Conservation (phyloP, 1,140 invertebrate species). For the Eriosoma lanigerum region DNA sequence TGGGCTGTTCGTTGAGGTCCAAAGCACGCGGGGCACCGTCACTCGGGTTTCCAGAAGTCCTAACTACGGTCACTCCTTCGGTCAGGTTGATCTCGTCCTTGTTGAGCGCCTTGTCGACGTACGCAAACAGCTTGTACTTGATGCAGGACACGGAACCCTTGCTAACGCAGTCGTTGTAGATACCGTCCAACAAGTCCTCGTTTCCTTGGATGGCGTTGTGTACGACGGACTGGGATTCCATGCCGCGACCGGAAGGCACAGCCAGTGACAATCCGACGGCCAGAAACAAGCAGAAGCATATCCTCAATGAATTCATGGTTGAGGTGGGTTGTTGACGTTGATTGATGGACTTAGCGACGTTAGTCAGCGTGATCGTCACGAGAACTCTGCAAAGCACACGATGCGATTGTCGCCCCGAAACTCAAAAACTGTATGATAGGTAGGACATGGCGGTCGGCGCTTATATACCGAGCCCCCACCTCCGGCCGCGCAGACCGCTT, state of each 20-base stretch:
- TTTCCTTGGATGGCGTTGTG: constrained; percentile 65
- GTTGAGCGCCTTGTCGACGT: constrained; percentile 76
- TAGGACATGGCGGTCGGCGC: not conserved
- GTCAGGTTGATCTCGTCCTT: constrained; percentile 73
- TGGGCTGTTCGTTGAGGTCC: constrained; percentile 58
- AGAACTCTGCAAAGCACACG: constrained; percentile 15
- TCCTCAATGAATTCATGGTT: constrained; percentile 33
- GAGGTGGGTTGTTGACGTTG: not conserved
- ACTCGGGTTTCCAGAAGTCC: constrained; percentile 62
- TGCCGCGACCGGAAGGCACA: constrained; percentile 26
- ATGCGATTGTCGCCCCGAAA: constrained; percentile 49
- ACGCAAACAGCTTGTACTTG: constrained; percentile 81
- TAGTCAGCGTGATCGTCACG: not conserved
- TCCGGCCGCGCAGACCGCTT: not conserved
- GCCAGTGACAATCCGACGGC: not conserved
- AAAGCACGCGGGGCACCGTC: constrained; percentile 68
- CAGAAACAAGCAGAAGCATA: constrained; percentile 17
- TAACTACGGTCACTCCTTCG: constrained; percentile 79
- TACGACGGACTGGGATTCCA: constrained; percentile 53
- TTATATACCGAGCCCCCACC: constrained; percentile 50
- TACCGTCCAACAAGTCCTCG: constrained; percentile 74
- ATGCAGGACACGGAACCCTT: constrained; percentile 79
- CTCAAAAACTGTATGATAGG: constrained; percentile 38
- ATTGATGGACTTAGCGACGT: too few relatives aligned
- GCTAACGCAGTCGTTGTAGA: constrained; percentile 73